Conservation (phyloP, 2,797 vertebrate genomes). For the Erpetoichthys calabaricus region DNA sequence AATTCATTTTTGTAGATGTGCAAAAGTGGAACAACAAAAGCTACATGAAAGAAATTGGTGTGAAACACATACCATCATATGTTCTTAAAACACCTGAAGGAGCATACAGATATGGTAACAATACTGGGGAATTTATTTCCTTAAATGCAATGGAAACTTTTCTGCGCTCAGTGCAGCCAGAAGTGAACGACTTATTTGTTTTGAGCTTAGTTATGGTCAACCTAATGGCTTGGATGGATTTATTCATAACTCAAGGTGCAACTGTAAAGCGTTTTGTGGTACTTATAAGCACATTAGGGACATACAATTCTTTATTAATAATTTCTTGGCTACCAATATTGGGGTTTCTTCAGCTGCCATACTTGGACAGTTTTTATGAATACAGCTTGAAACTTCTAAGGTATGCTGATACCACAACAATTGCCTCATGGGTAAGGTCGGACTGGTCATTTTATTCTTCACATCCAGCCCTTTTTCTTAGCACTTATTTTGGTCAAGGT, state of each 20-base stretch:
- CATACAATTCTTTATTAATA: slow-evolving; percentile 89
- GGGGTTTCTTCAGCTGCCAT: slow-evolving; percentile 84
- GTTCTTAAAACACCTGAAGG: slow-evolving; percentile 91
- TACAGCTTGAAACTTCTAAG: slow-evolving; percentile 88
- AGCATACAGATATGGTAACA: slow-evolving; percentile 86
- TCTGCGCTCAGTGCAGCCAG: slow-evolving; percentile 83
- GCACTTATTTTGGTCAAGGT: slow-evolving; percentile 84
- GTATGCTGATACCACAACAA: slow-evolving; percentile 80
- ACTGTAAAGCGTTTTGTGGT: slow-evolving; percentile 94
- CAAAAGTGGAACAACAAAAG: slow-evolving; percentile 76
- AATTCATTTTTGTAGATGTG: slow-evolving; percentile 92
- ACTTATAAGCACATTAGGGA: slow-evolving; percentile 92
- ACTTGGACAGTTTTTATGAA: slow-evolving; percentile 80
- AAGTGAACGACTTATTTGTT: slow-evolving; percentile 93
- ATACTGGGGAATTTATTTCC: slow-evolving; percentile 83
- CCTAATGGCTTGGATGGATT: slow-evolving; percentile 95
- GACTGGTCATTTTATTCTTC: slow-evolving; percentile 98
- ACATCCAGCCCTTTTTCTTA: slow-evolving; percentile 86
- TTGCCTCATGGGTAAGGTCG: slow-evolving; percentile 81
- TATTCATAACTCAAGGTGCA: slow-evolving; percentile 95
- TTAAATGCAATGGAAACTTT: slow-evolving; percentile 90
- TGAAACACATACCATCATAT: slow-evolving; percentile 76
- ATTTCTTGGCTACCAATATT: slow-evolving; percentile 93
- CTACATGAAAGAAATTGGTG: slow-evolving; percentile 66
- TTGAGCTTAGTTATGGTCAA: slow-evolving; percentile 91